Percentiles rank a stretch among this genome's conserved stretches.
phyloP scores from a whole-genome alignment of 1,140 invertebrate genomes.

The Heliconius hewitsoni region DNA sequence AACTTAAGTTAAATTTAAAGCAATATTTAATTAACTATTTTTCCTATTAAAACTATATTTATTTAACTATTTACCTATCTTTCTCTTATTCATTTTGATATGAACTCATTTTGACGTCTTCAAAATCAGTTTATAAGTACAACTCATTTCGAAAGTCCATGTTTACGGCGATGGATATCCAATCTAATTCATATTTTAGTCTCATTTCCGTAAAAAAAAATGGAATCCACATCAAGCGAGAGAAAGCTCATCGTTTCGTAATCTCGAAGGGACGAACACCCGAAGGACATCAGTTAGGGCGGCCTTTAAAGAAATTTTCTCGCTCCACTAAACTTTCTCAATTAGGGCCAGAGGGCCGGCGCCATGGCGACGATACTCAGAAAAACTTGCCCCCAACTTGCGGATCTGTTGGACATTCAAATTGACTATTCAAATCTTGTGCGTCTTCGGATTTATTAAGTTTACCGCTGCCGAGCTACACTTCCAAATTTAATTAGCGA shows the following conservation, averaged over 20 bases:
- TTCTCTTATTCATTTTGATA: not conserved
- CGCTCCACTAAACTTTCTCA: constrained; percentile 55
- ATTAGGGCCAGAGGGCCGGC: constrained; percentile 42
- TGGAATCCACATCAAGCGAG: constrained; percentile 37
- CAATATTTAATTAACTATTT: not conserved
- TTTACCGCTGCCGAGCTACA: constrained; percentile 22
- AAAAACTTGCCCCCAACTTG: constrained; percentile 31
- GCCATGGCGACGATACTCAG: constrained; percentile 21
- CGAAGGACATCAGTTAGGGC: constrained; percentile 42
- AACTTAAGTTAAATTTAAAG: no score
- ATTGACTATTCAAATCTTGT: constrained; percentile 37
- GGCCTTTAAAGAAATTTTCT: constrained; percentile 51
- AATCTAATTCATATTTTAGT: constrained; percentile 9
- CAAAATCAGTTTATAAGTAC: not conserved
- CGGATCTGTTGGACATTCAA: constrained; percentile 32
- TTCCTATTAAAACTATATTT: not conserved
- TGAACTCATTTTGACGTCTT: not conserved
- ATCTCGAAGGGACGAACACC: constrained; percentile 42
- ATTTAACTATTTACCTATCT: not conserved
- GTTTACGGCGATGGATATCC: not conserved
- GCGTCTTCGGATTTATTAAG: constrained; percentile 23
- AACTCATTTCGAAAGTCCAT: not conserved
- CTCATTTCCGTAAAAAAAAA: constrained; percentile 25
- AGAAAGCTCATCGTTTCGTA: constrained; percentile 35
- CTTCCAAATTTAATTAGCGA: constrained; percentile 25